Percentiles rank a stretch among this genome's conserved stretches.
These are phyloP conservation scores for Nomada flava DNA, from an alignment of 2,888 invertebrate genomes.

Conservation along the genomic window DNA sequence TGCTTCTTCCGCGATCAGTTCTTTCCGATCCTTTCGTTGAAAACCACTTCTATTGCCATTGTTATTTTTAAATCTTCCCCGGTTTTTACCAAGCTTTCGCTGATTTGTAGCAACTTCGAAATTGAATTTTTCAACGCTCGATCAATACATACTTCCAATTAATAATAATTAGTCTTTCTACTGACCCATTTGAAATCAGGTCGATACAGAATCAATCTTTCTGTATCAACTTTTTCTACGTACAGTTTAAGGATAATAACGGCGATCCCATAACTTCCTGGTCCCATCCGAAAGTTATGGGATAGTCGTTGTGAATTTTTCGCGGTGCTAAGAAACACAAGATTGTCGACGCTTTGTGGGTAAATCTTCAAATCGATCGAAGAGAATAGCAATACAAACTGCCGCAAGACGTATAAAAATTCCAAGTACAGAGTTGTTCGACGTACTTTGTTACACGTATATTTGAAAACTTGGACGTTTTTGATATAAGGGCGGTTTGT, in stretches of 20 bases:
- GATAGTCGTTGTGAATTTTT: slow-evolving; percentile 63
- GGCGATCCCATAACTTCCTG: slow-evolving; percentile 70
- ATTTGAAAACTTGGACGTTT: background rate
- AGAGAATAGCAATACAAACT: slow-evolving; percentile 8
- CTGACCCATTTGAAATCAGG: background rate
- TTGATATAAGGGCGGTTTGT: background rate
- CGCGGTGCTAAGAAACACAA: slow-evolving; percentile 8
- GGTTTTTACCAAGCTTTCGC: background rate
- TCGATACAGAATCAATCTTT: background rate
- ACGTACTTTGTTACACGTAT: background rate
- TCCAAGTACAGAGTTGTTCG: background rate
- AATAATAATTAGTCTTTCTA: slow-evolving; percentile 9
- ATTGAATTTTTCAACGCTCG: background rate
- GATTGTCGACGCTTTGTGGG: background rate
- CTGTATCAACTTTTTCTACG: background rate
- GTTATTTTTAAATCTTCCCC: background rate
- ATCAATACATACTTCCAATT: background rate
- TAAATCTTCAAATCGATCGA: background rate
- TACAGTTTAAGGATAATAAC: slow-evolving; percentile 19
- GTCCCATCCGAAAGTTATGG: slow-evolving; percentile 57
- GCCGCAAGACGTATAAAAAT: background rate
- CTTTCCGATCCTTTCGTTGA: background rate
- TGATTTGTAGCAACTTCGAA: slow-evolving; percentile 8
- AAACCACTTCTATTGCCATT: background rate
- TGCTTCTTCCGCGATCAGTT: slow-evolving; percentile 37